These are phyloP conservation scores for Bombus fervidus DNA, from an alignment of 1,140 invertebrate species.

Conservation along the genomic window DNA sequence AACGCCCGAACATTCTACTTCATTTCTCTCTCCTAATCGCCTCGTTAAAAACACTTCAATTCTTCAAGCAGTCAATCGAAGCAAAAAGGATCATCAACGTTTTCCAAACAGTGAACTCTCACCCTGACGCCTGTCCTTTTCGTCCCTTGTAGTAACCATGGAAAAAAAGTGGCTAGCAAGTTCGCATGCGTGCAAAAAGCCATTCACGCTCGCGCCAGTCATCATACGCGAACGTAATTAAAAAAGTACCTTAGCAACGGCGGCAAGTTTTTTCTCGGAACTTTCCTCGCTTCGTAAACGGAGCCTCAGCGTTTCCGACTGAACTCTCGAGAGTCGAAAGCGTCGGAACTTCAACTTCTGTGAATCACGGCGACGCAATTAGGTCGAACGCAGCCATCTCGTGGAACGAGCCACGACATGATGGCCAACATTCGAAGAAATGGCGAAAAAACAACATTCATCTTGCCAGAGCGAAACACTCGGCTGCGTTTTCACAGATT, in stretches of 20 bases:
- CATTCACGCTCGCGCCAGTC: neutral
- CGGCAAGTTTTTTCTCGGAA: neutral
- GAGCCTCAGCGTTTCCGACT: neutral
- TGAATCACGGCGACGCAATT: neutral
- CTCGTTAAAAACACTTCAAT: neutral
- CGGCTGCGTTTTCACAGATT: neutral
- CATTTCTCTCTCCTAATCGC: neutral
- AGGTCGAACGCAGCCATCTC: neutral
- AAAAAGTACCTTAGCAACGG: neutral
- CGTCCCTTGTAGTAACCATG: too few species aligned
- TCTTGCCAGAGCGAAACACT: neutral
- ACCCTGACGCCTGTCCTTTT: neutral
- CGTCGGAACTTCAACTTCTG: neutral
- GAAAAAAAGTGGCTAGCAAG: neutral
- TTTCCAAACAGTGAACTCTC: neutral
- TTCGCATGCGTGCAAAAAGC: neutral
- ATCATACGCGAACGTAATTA: neutral
- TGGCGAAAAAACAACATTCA: neutral
- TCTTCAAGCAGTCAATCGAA: neutral
- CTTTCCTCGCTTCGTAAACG: neutral
- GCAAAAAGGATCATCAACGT: neutral
- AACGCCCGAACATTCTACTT: neutral
- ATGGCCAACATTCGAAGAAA: neutral
- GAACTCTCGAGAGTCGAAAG: neutral
- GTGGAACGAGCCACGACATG: neutral